Evolutionary conservation across 1,140 invertebrate species (phyloP).

Genomic region (Antheraea pernyi): DNA sequence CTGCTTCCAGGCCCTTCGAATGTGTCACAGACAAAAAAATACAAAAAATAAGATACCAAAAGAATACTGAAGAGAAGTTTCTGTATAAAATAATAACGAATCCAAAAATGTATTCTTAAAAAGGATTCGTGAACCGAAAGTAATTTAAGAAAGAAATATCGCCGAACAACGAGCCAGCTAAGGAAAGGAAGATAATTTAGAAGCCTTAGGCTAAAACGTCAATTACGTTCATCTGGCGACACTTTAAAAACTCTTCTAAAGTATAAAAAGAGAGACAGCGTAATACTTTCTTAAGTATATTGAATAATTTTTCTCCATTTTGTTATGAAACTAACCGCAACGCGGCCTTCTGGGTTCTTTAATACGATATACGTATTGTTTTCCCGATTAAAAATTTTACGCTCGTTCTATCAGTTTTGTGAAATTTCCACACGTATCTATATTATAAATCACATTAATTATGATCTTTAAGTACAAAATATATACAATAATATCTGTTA

Average conservation of each 20-base stretch:
- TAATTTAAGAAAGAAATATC: slow-evolving; percentile 4
- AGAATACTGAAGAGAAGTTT: too few species aligned
- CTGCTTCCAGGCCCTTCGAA: too few species aligned
- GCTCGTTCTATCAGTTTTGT: too few species aligned
- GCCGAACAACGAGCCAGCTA: neutral
- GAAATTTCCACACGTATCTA: too few species aligned
- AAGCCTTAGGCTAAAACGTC: neutral
- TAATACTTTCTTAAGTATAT: neutral
- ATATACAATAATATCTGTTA: too few species aligned
- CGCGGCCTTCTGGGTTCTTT: neutral
- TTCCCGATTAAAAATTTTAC: neutral
- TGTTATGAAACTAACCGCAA: neutral
- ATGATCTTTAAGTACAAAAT: too few species aligned
- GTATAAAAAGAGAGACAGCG: neutral
- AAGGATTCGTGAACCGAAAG: neutral
- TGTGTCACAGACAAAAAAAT: too few species aligned
- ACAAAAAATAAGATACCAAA: too few species aligned
- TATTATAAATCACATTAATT: too few species aligned
- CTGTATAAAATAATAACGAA: neutral
- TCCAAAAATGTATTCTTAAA: neutral
- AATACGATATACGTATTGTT: neutral
- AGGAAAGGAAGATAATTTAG: neutral
- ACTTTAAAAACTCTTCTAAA: neutral
- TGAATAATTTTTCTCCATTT: neutral
- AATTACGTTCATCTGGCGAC: neutral